Evolutionary conservation across 2,888 invertebrate species (phyloP).

Genomic region (Pocota personata): DNA sequence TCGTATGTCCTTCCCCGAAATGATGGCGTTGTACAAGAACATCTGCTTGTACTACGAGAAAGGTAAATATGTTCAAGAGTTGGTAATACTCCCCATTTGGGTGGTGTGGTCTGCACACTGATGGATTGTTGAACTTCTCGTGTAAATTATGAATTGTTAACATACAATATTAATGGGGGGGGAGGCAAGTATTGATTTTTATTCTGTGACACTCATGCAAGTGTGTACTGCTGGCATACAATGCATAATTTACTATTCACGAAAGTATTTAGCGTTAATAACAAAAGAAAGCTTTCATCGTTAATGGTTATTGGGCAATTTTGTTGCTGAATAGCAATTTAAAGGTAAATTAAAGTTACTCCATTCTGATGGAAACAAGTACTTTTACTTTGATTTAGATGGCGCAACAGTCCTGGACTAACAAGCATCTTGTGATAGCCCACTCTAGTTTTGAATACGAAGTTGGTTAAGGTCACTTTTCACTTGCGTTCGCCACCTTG

Average conservation of each 20-base stretch:
- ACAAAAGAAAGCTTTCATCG: constrained; percentile 2
- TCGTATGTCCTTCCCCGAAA: constrained; percentile 92
- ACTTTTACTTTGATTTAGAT: too few relatives aligned
- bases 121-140: neutral
- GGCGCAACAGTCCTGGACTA: too few relatives aligned
- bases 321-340: neutral
- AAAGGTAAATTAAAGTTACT: neutral
- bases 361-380: neutral
- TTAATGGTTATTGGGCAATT: neutral
- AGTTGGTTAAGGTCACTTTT: too few relatives aligned
- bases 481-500: too few relatives aligned
- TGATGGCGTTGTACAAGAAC: constrained; percentile 89
- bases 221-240: neutral
- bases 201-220: neutral
- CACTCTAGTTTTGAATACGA: too few relatives aligned
- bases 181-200: constrained; percentile 45
- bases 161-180: neutral
- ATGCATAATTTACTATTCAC: neutral
- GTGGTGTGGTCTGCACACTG: neutral
- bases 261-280: neutral
- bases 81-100: neutral
- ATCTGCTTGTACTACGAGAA: constrained; percentile 88
- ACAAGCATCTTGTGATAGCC: too few relatives aligned
- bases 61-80: constrained; percentile 77
- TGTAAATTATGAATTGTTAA: constrained; percentile 23